phyloP scores from a whole-genome alignment of 2,113 vertebrate species.

The Sylvia atricapilla region DNA sequence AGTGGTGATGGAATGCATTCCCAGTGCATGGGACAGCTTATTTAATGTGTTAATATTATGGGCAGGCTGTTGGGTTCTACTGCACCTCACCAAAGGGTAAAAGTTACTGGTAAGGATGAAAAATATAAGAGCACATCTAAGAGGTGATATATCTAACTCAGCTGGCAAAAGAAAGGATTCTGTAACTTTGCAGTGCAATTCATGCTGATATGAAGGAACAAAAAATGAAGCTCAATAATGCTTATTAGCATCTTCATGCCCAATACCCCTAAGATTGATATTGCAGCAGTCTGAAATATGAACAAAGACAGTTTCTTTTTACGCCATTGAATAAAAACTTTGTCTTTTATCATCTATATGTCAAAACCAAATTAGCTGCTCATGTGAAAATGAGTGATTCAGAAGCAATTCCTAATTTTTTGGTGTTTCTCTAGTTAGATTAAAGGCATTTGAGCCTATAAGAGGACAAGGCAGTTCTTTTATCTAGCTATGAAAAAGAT shows the following conservation, averaged over 20 bases:
- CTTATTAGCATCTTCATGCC: background rate
- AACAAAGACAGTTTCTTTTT: background rate
- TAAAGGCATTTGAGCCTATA: background rate
- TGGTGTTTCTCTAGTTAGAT: background rate
- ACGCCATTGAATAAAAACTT: background rate
- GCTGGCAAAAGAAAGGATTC: background rate
- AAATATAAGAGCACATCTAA: background rate
- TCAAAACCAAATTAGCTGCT: background rate
- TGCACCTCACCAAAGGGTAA: rapidly evolving
- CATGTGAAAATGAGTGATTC: background rate
- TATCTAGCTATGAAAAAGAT: background rate
- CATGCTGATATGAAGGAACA: background rate
- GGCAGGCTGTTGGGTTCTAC: background rate
- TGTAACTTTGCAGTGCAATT: background rate
- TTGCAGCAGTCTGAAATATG: background rate
- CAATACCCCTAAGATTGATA: background rate
- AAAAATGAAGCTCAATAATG: background rate
- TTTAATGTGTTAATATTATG: background rate
- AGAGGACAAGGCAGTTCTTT: background rate
- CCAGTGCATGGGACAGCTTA: background rate
- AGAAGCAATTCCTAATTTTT: background rate
- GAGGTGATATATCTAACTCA: background rate
- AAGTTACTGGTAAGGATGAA: background rate
- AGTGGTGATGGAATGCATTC: background rate
- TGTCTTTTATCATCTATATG: background rate